phyloP scores from a whole-genome alignment of 2,113 vertebrate species.

The Chaetura pelagica region DNA sequence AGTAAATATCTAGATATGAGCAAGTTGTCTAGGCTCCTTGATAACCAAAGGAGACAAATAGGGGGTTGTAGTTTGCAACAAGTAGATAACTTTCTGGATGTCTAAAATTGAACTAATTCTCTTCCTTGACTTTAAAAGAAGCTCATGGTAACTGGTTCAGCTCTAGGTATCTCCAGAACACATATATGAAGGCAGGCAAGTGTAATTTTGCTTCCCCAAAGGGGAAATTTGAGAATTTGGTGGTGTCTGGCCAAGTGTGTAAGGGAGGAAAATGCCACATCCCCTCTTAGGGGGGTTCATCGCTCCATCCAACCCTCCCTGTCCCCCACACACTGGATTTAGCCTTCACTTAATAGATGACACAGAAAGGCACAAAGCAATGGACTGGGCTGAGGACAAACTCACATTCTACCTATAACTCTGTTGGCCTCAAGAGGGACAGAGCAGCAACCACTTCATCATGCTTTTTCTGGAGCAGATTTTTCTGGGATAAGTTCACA shows the following conservation, averaged over 20 bases:
- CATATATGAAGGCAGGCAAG: background rate
- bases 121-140: background rate
- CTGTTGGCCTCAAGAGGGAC: background rate
- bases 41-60: background rate
- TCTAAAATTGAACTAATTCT: background rate
- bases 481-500: background rate
- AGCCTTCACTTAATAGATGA: background rate
- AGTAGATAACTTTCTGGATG: background rate
- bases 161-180: background rate
- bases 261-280: background rate
- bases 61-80: background rate
- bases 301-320: background rate
- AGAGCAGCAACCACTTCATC: background rate
- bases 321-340: background rate
- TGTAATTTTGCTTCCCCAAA: background rate
- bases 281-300: fast-evolving
- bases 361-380: background rate
- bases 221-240: background rate
- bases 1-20: background rate
- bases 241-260: background rate
- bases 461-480: background rate
- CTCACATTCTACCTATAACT: background rate
- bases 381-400: background rate
- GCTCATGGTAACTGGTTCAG: background rate
- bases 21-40: background rate